These are phyloP conservation scores for Pituophis catenifer DNA, from an alignment of 2,113 vertebrate genomes.

Conservation along the genomic window DNA sequence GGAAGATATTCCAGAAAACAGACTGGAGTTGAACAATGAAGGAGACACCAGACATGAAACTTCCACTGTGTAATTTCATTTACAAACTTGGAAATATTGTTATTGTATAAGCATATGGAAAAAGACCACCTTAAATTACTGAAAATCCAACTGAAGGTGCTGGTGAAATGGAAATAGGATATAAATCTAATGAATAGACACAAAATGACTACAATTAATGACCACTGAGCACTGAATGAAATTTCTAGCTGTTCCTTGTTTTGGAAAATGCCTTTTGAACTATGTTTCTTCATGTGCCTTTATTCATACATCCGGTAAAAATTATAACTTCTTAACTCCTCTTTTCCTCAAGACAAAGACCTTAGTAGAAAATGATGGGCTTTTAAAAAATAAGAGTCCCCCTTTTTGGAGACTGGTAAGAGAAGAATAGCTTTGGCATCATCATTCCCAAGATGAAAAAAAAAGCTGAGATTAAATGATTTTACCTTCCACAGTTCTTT, in stretches of 20 bases:
- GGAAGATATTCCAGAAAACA: neutral
- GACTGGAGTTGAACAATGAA: neutral
- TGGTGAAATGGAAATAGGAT: neutral
- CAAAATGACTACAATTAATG: neutral
- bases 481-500: neutral
- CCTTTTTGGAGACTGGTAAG: neutral
- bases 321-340: neutral
- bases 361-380: neutral
- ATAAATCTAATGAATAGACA: neutral
- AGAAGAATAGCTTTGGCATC: neutral
- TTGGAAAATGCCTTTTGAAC: neutral
- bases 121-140: neutral
- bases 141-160: no score
- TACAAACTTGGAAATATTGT: neutral
- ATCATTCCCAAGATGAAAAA: neutral
- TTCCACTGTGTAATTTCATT: neutral
- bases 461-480: neutral
- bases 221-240: neutral
- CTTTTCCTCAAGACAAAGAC: neutral
- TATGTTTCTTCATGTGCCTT: neutral
- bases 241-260: neutral
- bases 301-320: neutral
- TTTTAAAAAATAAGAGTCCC: neutral
- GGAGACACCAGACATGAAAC: neutral
- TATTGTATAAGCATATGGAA: neutral